Evolutionary conservation across 2,113 vertebrate genomes (phyloP).

Genomic region (Corythoichthys haematopterus): DNA sequence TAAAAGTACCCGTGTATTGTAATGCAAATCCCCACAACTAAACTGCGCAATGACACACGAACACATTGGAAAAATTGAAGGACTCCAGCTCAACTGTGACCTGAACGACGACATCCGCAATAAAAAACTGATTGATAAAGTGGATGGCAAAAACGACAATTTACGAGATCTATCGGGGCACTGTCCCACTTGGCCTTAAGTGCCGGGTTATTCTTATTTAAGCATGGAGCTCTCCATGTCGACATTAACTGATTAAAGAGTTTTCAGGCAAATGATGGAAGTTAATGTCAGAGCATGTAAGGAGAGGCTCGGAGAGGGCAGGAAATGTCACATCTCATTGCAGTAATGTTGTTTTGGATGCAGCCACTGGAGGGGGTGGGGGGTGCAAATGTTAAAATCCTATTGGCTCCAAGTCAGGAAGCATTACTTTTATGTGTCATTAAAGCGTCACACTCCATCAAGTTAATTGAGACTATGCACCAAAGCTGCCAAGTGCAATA

Average conservation of each 20-base stretch:
- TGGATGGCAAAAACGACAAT: neutral
- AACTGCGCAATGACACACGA: too few species aligned
- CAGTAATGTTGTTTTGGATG: conserved; percentile 11
- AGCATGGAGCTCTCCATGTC: neutral
- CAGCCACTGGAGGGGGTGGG: neutral
- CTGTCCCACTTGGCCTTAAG: neutral
- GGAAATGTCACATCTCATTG: conserved; percentile 12
- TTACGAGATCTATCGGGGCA: neutral
- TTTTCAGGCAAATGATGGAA: conserved; percentile 2
- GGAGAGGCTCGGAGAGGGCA: neutral
- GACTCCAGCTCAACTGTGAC: neutral
- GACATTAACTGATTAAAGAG: neutral
- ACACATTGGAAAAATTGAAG: too few species aligned
- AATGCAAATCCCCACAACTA: too few species aligned
- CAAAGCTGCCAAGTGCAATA: conserved; percentile 6
- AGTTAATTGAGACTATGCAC: conserved; percentile 7
- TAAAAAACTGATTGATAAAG: neutral
- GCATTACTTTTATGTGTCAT: conserved; percentile 11
- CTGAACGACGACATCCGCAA: neutral
- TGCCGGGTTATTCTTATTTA: neutral
- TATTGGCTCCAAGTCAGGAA: conserved; percentile 10
- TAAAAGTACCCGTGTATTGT: too few species aligned
- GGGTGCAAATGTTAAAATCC: conserved; percentile 10
- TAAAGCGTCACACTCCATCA: conserved; percentile 12
- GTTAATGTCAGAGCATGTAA: neutral